Evolutionary conservation across 1,140 invertebrate genomes (phyloP).

Genomic region (Trachymyrmex cornetzi): DNA sequence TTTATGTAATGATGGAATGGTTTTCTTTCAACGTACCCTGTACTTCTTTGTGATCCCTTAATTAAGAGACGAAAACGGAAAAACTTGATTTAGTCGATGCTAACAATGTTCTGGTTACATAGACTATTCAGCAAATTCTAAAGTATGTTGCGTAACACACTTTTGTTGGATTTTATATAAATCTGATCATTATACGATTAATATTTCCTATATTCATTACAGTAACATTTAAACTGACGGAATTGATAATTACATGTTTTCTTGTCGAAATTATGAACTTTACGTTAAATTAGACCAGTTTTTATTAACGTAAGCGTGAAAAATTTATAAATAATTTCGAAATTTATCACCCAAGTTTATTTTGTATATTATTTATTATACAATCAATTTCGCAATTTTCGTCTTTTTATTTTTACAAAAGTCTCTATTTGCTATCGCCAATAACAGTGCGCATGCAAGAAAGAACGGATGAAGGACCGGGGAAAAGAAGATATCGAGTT

Average conservation of each 20-base stretch:
- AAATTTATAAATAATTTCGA: neutral
- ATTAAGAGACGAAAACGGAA: constrained; percentile 7
- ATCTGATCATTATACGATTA: neutral
- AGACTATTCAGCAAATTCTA: neutral
- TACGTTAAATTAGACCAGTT: neutral
- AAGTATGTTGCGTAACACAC: neutral
- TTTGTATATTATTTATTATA: neutral
- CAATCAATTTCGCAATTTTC: neutral
- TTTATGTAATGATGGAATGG: constrained; percentile 5
- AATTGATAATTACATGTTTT: neutral
- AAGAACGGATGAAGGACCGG: neutral
- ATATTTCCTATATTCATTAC: neutral
- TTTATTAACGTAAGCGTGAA: neutral
- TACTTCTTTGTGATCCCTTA: neutral
- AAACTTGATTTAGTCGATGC: constrained; percentile 19
- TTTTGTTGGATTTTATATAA: neutral
- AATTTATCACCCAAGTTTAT: neutral
- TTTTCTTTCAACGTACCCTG: constrained; percentile 1
- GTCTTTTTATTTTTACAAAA: neutral
- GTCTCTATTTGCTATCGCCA: neutral
- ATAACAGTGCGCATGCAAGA: constrained; percentile 1
- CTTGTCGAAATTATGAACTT: neutral
- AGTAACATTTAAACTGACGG: neutral
- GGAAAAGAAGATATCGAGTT: constrained; percentile 46
- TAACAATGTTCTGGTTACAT: constrained; percentile 29